These are phyloP conservation scores for Xylocopa sonorina DNA, from an alignment of 1,140 invertebrate species.

Conservation along the genomic window DNA sequence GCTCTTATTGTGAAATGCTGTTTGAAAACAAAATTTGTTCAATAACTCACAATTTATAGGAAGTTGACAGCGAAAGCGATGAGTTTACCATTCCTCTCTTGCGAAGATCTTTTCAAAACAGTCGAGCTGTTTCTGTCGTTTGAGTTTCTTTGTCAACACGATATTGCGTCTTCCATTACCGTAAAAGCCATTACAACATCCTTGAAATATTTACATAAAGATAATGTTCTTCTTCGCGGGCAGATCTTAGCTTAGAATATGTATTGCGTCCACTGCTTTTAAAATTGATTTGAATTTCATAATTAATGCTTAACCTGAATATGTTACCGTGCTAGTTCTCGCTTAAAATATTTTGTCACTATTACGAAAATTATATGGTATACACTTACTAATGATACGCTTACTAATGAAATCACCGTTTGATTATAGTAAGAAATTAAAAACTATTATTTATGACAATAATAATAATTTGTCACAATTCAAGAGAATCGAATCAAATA, in stretches of 20 bases:
- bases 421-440: too few species aligned
- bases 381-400: too few species aligned
- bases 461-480: too few species aligned
- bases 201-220: neutral
- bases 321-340: too few species aligned
- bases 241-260: neutral
- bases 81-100: too few species aligned
- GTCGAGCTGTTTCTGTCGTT: neutral
- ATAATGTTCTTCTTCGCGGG: neutral
- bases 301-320: neutral
- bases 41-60: neutral
- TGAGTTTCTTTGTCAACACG: constrained; percentile 22
- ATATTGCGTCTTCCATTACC: neutral
- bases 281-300: neutral
- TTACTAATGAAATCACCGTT: too few species aligned
- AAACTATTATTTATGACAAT: too few species aligned
- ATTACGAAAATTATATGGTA: too few species aligned
- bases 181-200: neutral
- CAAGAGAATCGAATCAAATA: too few species aligned
- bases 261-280: neutral
- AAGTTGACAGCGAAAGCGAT: neutral
- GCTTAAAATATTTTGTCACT: too few species aligned
- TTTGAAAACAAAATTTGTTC: neutral
- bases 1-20: neutral
- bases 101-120: neutral